A percentile compares a stretch with the other conserved stretches of the same genome.
Conservation (phyloP, 2,113 vertebrate genomes). For the Neolamprologus kungweensis region DNA sequence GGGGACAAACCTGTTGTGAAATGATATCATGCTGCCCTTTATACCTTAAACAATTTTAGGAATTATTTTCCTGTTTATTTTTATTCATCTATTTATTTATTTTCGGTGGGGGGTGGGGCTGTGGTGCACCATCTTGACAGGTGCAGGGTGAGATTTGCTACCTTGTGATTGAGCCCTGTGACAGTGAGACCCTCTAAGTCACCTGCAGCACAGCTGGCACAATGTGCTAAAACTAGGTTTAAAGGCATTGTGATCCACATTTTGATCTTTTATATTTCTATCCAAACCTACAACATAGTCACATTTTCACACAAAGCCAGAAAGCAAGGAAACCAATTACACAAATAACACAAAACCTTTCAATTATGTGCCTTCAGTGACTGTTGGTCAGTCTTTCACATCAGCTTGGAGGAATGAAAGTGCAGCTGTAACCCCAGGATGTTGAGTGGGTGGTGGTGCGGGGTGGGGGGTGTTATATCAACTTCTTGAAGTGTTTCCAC, state of each 20-base stretch:
- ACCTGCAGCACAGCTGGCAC: slow-evolving; percentile 82
- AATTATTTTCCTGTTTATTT: background rate
- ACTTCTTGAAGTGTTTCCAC: background rate
- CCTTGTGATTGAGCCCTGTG: slow-evolving; percentile 78
- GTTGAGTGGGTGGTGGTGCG: background rate
- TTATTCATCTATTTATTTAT: background rate
- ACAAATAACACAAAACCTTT: background rate
- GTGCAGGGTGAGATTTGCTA: slow-evolving; percentile 84
- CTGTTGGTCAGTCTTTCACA: background rate
- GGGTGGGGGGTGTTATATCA: background rate
- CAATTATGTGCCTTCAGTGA: background rate
- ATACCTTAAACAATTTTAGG: background rate
- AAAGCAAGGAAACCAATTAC: background rate
- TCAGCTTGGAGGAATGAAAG: background rate
- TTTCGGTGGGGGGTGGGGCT: slow-evolving; percentile 44
- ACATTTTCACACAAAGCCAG: background rate
- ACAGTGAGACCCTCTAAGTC: slow-evolving; percentile 69
- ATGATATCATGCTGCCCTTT: background rate
- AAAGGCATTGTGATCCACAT: background rate
- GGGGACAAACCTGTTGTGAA: background rate
- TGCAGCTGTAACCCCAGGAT: background rate
- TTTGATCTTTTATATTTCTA: background rate
- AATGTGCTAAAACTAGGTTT: slow-evolving; percentile 76
- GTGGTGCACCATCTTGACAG: slow-evolving; percentile 85
- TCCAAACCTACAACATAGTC: background rate